Conservation (phyloP, 92 coral and sea anemone genomes). For the Porites evermanni region DNA sequence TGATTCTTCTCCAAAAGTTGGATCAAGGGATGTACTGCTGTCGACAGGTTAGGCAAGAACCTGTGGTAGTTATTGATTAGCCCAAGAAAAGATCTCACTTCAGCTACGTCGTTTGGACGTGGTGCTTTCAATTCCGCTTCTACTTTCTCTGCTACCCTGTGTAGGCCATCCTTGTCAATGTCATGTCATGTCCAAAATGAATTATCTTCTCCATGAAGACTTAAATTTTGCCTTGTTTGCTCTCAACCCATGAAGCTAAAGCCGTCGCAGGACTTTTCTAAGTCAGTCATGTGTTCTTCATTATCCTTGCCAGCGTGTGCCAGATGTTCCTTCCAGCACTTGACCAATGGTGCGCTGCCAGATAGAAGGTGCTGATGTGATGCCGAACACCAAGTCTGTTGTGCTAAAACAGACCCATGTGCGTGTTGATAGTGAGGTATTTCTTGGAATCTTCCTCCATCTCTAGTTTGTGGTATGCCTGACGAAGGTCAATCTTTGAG, state of each 20-base stretch:
- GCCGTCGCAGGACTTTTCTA: constrained; percentile 43
- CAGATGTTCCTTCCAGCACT: constrained; percentile 44
- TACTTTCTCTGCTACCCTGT: constrained; percentile 26
- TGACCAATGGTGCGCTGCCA: constrained; percentile 69
- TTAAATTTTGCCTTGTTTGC: constrained; percentile 61
- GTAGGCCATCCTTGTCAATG: neutral
- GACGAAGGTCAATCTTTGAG: constrained; percentile 11
- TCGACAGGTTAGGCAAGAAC: constrained; percentile 58
- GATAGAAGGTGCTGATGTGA: constrained; percentile 59
- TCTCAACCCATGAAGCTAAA: constrained; percentile 47
- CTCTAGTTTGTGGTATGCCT: constrained; percentile 28
- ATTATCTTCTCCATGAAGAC: constrained; percentile 28
- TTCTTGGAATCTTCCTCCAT: constrained; percentile 25
- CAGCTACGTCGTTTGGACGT: constrained; percentile 25
- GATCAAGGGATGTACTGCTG: constrained; percentile 54
- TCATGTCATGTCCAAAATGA: constrained; percentile 59
- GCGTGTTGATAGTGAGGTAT: constrained; percentile 29
- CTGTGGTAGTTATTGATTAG: constrained; percentile 60
- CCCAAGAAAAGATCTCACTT: constrained; percentile 60
- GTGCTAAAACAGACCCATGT: constrained; percentile 41
- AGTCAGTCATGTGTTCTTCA: constrained; percentile 49
- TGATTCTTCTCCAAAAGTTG: constrained; percentile 41
- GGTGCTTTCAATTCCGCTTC: constrained; percentile 45
- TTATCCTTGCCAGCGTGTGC: constrained; percentile 36
- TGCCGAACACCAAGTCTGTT: constrained; percentile 64